Evolutionary conservation across 2,113 vertebrate species (phyloP).

Genomic region (Colossoma macropomum): DNA sequence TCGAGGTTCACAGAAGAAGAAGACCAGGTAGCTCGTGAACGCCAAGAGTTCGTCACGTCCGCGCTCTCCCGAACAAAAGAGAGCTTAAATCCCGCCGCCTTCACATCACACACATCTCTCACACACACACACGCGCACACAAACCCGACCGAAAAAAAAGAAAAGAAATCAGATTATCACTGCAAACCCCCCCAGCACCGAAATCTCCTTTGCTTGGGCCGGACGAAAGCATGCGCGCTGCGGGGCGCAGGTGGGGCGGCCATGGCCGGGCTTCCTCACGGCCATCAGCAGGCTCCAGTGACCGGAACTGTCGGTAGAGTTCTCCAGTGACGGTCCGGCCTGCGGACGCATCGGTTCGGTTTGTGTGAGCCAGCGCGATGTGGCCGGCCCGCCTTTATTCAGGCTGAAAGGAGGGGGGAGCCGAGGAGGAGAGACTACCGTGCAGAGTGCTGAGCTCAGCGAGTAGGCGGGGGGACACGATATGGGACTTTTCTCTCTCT

Average conservation of each 20-base stretch:
- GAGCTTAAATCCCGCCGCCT: not conserved
- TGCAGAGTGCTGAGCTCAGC: not conserved
- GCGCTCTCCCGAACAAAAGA: constrained; percentile 69
- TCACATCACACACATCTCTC: constrained; percentile 16
- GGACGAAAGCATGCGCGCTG: constrained; percentile 11
- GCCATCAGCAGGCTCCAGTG: not conserved
- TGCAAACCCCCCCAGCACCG: constrained; percentile 30
- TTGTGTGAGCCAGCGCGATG: not conserved
- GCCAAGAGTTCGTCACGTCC: constrained; percentile 50
- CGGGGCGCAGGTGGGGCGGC: constrained; percentile 66
- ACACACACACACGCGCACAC: not conserved
- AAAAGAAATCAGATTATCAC: constrained; percentile 65
- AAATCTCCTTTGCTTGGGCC: constrained; percentile 56
- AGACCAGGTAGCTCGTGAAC: constrained; percentile 42
- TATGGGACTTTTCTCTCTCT: not conserved
- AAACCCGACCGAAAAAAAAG: not conserved
- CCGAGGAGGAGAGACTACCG: constrained; percentile 35
- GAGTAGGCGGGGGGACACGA: constrained; percentile 51
- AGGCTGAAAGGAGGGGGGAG: constrained; percentile 57
- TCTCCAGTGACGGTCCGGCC: not conserved
- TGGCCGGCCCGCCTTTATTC: constrained; percentile 31
- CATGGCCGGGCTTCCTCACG: not conserved
- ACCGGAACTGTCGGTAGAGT: not conserved
- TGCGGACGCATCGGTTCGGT: constrained; percentile 27
- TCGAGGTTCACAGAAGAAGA: constrained; percentile 48